A percentile compares a stretch with the other conserved stretches of the same genome.
Evolutionary conservation across 2,797 vertebrate species (phyloP).

Genomic region (Eptatretus atami): DNA sequence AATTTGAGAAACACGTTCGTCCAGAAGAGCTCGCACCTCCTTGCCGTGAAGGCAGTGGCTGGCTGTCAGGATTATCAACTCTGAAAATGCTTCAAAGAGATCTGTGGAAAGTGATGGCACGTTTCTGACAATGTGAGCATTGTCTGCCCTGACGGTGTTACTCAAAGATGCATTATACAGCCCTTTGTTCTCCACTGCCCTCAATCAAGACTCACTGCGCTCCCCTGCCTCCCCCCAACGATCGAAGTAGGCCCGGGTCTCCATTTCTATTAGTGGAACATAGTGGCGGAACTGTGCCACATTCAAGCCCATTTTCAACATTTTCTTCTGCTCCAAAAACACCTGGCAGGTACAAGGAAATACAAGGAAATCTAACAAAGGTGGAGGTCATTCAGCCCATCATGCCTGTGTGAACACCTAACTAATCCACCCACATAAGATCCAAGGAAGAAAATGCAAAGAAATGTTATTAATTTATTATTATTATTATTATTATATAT

Average conservation of each 20-base stretch:
- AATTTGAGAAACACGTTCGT: constrained; percentile 53
- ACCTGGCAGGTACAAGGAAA: constrained; percentile 17
- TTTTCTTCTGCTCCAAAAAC: constrained; percentile 93
- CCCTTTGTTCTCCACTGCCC: not conserved
- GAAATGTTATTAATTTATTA: not conserved
- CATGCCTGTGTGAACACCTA: no score
- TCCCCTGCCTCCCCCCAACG: constrained; percentile 67
- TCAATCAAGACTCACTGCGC: constrained; percentile 27
- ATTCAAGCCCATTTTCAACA: constrained; percentile 72
- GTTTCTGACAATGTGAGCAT: no score
- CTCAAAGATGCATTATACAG: no score
- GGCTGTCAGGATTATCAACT: constrained; percentile 86
- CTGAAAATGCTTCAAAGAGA: constrained; percentile 61
- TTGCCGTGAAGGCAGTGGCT: constrained; percentile 73
- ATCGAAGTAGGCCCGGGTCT: constrained; percentile 54
- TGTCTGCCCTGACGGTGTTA: no score
- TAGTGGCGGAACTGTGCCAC: constrained; percentile 56
- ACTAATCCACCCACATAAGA: no score
- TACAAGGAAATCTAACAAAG: no score
- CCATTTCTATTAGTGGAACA: constrained; percentile 46
- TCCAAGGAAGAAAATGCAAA: not conserved
- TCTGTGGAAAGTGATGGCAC: constrained; percentile 18
- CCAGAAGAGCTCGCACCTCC: constrained; percentile 46
- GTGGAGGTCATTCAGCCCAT: no score
- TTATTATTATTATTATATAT: constrained; percentile 1